Evolutionary conservation across 2,888 invertebrate species (phyloP), one percentile per base, ranked within the genome.

Genomic region (Hypomecis atomaria): DNA sequence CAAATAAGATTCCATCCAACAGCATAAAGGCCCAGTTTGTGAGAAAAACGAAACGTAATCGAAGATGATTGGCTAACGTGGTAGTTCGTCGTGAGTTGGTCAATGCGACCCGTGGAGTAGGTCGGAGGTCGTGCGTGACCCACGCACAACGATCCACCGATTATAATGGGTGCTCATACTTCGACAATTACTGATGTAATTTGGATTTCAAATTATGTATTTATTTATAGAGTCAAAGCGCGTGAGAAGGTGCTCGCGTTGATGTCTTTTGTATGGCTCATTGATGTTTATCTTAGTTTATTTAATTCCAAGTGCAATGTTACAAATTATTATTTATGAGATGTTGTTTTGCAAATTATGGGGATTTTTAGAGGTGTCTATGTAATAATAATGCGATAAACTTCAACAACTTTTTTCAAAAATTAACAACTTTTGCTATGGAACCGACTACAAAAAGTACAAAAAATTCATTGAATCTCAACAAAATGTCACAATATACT

Each of bases 31-130:
- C 47, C 48, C 34, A n/a, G 49, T 43, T 54, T 23, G 45, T 69
- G 69, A 54, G 69, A 65, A 66, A 57, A 60, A 49, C 11, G 36
- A 34, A 40, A 50, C 58, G 66, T 13, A 65, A 66, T 47, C 59
- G 37, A 54, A 48, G 6, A 11, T 40, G 9, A 4, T 44, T 62
- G 44, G 47, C 40, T 50, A 59, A 54, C 50, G 23, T 42, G 50
- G 0, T 9, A 8, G 34, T 34, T 36, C 6, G 52, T 47, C 61
- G 66, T 64, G 69, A 62, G 53, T 56, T 34, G 47, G 47, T 42
- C 54, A 11, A 38, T 36, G 60, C 49, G 54, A 34, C 38, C 54
- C 54, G 36, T 13, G 47, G 36, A 11, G 33, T 36, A 5, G 47
- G 56, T 38, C 55, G 13, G 0, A 10, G 55, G 55, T 36, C 55